Percentiles rank a stretch among this genome's conserved stretches.
phyloP scores from a whole-genome alignment of 2,113 vertebrate genomes.

The Lanius collurio region DNA sequence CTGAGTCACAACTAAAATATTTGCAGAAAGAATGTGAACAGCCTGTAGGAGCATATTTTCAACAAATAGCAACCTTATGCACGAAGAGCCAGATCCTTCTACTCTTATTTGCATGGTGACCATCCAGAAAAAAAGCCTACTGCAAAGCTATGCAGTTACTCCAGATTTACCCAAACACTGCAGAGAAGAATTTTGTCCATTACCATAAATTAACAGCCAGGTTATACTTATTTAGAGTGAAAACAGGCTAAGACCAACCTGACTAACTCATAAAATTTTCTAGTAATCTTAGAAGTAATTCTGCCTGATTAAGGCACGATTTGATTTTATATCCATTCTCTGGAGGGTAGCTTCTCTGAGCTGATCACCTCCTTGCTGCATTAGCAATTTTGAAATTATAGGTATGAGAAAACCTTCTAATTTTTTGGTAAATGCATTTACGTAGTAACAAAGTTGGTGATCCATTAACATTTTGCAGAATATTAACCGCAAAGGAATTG shows the following conservation, averaged over 20 bases:
- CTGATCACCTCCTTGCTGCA: not conserved
- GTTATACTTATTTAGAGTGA: not conserved
- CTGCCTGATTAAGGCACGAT: not conserved
- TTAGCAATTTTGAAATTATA: conserved; percentile 30
- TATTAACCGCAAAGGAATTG: conserved; percentile 47
- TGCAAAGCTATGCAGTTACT: not conserved
- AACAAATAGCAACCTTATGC: conserved; percentile 51
- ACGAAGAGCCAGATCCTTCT: not conserved
- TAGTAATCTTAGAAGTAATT: not conserved
- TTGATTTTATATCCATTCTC: not conserved
- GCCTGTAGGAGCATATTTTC: conserved; percentile 16
- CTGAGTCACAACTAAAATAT: conserved; percentile 42
- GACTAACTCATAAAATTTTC: not conserved
- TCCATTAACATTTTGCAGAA: conserved; percentile 34
- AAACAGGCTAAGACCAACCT: not conserved
- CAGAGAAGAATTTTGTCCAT: not conserved
- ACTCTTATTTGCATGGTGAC: not conserved
- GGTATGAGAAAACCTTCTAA: not conserved
- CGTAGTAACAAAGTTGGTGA: conserved; percentile 53
- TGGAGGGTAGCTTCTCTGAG: not conserved
- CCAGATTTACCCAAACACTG: not conserved
- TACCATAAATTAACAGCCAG: not conserved
- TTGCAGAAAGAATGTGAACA: conserved; percentile 45
- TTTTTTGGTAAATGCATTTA: conserved; percentile 29
- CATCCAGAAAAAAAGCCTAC: not conserved